These are phyloP conservation scores for Allygus modestus DNA, from an alignment of 2,888 invertebrate species.

Conservation along the genomic window DNA sequence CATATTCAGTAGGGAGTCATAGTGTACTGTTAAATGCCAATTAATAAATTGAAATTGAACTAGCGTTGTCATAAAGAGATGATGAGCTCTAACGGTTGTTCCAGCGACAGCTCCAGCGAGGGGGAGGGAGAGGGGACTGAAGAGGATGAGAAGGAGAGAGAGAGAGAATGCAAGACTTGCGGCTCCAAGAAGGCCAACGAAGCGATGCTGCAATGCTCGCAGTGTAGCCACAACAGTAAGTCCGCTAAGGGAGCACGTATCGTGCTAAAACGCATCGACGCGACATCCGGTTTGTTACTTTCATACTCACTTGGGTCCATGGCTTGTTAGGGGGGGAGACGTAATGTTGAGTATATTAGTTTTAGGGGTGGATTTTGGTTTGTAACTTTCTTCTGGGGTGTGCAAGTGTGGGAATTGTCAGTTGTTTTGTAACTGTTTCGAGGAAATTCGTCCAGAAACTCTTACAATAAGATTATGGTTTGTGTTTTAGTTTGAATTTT, in stretches of 20 bases:
- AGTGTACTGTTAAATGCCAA: too few species aligned
- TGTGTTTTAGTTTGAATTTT: too few species aligned
- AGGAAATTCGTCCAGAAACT: too few species aligned
- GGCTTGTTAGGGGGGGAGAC: slow-evolving; percentile 4
- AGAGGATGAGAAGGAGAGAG: slow-evolving; percentile 71
- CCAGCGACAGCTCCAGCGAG: slow-evolving; percentile 75
- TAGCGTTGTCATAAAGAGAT: too few species aligned
- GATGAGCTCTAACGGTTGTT: slow-evolving; percentile 20
- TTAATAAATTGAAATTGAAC: too few species aligned
- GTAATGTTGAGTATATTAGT: neutral
- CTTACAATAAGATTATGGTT: too few species aligned
- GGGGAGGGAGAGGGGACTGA: slow-evolving; percentile 68
- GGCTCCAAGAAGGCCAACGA: slow-evolving; percentile 74
- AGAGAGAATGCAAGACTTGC: slow-evolving; percentile 75
- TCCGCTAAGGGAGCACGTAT: slow-evolving; percentile 69
- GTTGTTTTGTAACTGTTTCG: too few species aligned
- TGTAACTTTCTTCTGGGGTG: neutral
- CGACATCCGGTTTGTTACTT: slow-evolving; percentile 33
- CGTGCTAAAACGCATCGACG: slow-evolving; percentile 37
- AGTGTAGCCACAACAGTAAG: slow-evolving; percentile 81
- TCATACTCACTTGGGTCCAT: slow-evolving; percentile 35
- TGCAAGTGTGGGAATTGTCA: slow-evolving; percentile 7
- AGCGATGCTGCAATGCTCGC: slow-evolving; percentile 79
- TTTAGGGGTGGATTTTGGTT: neutral
- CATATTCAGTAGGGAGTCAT: too few species aligned